Evolutionary conservation across 92 coral and sea anemone genomes (phyloP), one percentile per base, ranked within the genome.

Genomic region (Zoanthus gigantus): DNA sequence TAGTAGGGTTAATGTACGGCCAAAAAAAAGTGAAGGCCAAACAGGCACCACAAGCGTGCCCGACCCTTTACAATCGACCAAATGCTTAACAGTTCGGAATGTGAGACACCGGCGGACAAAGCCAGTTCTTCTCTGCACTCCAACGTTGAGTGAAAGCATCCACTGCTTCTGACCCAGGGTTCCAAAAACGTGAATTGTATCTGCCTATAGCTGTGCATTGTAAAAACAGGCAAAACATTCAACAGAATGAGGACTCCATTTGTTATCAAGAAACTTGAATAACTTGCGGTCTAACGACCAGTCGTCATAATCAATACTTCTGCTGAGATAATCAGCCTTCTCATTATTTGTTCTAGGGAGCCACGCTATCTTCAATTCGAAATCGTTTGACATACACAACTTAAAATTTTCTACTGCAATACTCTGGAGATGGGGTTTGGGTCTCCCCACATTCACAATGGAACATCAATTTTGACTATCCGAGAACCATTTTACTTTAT

Each of bases 91-190:
- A 5, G 88, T 60, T 61, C 45, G 29, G 10, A 58, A 89, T 83
- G 28, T 75, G 78, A 9, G 79, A 82, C 30, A 89, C 78, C 9
- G 73, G 92, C 74, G 89, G 92, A 46, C 45, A 71, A 52, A 83
- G 77, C 92, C 92, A 89, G 63, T 77, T 81, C 52, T 79, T 74
- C 74, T 80, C 88, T 30, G 61, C 56, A 5, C 76, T 17, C 83
- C 91, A 88, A 4, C 50, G 30, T 71, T 79, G 85, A 9, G 89
- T 69, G 31, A 89, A 84, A 76, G 72, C 78, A 54, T 89, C 92
- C 63, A 88, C 91, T 28, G 54, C 88, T 72, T 61, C 68, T 73
- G 85, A 74, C 14, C 74, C 37, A 45, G 89, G 89, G 34, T 32
- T 76, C 56, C 77, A 74, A 84, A 15, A 83, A 44, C 18, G 69